Percentiles rank a stretch among this genome's conserved stretches.
Conservation (phyloP, 2,113 vertebrate genomes). For the Hemicordylus capensis region DNA sequence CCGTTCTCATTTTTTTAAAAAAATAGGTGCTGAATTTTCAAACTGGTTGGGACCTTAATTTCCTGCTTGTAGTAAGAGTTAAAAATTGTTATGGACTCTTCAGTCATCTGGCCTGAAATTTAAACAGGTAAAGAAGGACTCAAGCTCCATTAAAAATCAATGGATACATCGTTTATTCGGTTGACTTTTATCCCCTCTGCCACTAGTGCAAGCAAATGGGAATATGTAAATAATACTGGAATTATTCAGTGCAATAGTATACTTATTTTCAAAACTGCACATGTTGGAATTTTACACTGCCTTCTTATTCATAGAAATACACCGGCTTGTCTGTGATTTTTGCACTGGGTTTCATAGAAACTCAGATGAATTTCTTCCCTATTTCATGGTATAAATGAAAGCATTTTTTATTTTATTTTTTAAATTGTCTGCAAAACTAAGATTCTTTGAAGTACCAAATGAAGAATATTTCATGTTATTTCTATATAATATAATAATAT, state of each 20-base stretch:
- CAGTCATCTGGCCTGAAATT: background rate
- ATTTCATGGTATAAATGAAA: constrained; percentile 12
- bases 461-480: constrained; percentile 44
- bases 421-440: constrained; percentile 32
- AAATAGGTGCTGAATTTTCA: background rate
- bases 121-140: background rate
- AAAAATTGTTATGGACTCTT: background rate
- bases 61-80: background rate
- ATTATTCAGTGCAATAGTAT: background rate
- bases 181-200: fast-evolving
- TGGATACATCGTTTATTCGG: background rate
- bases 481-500: constrained; percentile 39
- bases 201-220: background rate
- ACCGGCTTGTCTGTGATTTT: background rate
- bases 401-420: constrained; percentile 23
- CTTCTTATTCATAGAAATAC: background rate
- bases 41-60: background rate
- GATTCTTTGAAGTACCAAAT: constrained; percentile 16
- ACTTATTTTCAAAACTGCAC: background rate
- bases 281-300: background rate
- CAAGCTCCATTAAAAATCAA: background rate
- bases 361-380: constrained; percentile 6
- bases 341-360: background rate
- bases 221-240: background rate
- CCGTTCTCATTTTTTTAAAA: background rate